Conservation (phyloP, 2,888 invertebrate genomes). For the Dicycla oo region DNA sequence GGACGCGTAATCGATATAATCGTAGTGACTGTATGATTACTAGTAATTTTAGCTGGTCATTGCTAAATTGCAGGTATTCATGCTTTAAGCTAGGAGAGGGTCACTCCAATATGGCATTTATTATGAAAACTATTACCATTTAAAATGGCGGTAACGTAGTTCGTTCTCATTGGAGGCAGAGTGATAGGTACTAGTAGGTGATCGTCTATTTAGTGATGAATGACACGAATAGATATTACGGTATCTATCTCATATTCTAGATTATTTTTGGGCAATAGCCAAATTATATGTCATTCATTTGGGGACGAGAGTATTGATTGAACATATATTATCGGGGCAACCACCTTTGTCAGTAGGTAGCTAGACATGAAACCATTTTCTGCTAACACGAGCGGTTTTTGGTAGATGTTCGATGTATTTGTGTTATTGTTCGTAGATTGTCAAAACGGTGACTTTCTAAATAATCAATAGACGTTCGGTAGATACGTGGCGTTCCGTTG, state of each 20-base stretch:
- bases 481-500: constrained; percentile 47
- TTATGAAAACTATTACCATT: not conserved
- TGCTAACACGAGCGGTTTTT: not conserved
- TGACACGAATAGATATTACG: not conserved
- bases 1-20: not conserved
- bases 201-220: too few relatives aligned
- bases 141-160: not conserved
- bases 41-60: not conserved
- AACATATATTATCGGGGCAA: constrained; percentile 5
- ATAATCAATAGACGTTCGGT: constrained; percentile 20
- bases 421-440: constrained; percentile 1
- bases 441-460: constrained; percentile 36
- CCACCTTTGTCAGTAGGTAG: constrained; percentile 4
- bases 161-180: not conserved
- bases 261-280: not conserved
- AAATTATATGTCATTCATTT: constrained; percentile 19
- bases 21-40: not conserved
- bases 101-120: not conserved
- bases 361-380: not conserved
- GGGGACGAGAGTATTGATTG: constrained; percentile 6
- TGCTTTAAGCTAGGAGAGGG: not conserved
- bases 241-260: not conserved
- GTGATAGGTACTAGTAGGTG: not conserved
- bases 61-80: not conserved
- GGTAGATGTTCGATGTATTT: not conserved